Base-by-base conservation (phyloP, 2,797 vertebrate genomes). In the Potorous gilbertii region DNA sequence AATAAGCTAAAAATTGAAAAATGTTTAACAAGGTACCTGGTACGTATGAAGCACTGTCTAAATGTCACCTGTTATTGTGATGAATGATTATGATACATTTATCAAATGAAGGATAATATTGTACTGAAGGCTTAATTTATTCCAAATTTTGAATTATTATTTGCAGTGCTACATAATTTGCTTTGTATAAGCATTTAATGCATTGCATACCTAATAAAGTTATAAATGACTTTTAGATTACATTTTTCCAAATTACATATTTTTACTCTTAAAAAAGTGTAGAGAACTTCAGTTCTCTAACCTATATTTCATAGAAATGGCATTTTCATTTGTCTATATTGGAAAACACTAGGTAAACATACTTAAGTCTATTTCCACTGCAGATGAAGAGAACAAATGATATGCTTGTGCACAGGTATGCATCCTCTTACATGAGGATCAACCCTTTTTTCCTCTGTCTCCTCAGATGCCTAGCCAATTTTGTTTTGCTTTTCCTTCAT, bases 401-500 rank as follows among this genome's bases (percentile, higher is more conserved):
- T 87, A 21, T 46, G 18, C 8, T 46, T 81, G 21, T 27, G 8
- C 8, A 81, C 40, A 81, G 40, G 40, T 81, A 0, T 50, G 3
- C 8, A 27, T 9, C 11, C 21, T 50, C 2, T n/a, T 50, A 11
- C 3, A 12, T 50, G 12, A 87, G 1, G n/a, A 87, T 87, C 24
- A 50, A 8, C 8, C 1, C n/a, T n/a, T 40, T 40, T 46, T 2
- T 40, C 18, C 31, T 13, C 9, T 13, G 1, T 1, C 16, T 0
- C 9, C 21, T 10, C 40, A 50, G 40, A 50, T 87, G 21, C 10
- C 21, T 87, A 87, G 74, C 0, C 18, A 81, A n/a, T 81, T 81
- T 50, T 50, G 40, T 50, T 87, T 50, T 87, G 74, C 24, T 50
- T 50, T 87, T 46, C 40, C 40, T 87, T 9, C 24, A 6, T 87